Percentiles rank a stretch among this genome's conserved stretches.
Evolutionary conservation across 2,113 vertebrate species (phyloP).

Genomic region (Protomyctophum bolini): DNA sequence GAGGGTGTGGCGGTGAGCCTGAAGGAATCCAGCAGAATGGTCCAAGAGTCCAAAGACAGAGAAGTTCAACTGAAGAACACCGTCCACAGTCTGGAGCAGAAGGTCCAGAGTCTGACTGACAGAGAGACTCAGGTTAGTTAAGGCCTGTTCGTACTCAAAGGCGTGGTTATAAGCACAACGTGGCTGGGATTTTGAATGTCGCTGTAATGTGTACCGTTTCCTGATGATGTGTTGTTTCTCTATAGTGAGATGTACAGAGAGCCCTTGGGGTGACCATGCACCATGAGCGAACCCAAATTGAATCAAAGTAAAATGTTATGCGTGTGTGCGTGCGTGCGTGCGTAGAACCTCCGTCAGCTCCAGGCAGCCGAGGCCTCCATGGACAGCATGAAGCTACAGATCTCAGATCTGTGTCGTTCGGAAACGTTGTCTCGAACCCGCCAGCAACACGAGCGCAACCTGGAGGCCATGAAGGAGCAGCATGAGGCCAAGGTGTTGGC

Average conservation of each 20-base stretch:
- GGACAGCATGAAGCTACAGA: conserved; percentile 92
- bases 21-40: conserved; percentile 84
- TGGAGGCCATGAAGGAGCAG: conserved; percentile 83
- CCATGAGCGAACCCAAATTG: neutral
- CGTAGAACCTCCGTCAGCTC: conserved; percentile 85
- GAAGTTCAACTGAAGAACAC: conserved; percentile 87
- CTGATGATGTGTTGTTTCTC: too few species aligned
- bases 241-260: neutral
- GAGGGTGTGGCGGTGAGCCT: conserved; percentile 87
- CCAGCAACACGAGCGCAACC: conserved; percentile 87
- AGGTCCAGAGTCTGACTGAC: conserved; percentile 81
- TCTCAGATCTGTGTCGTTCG: conserved; percentile 87
- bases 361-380: conserved; percentile 86
- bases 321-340: conserved; percentile 6
- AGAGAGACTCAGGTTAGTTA: conserved; percentile 84
- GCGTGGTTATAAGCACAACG: too few species aligned
- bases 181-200: too few species aligned
- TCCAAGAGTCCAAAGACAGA: conserved; percentile 84
- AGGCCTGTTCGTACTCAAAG: too few species aligned
- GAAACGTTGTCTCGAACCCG: conserved; percentile 86
- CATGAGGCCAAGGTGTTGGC: conserved; percentile 80
- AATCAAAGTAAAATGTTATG: neutral
- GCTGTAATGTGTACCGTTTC: too few species aligned
- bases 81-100: conserved; percentile 84
- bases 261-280: neutral